Evolutionary conservation across 2,888 invertebrate species (phyloP), one percentile per base, ranked within the genome.

Genomic region (Pycnomerus fuliginosus): DNA sequence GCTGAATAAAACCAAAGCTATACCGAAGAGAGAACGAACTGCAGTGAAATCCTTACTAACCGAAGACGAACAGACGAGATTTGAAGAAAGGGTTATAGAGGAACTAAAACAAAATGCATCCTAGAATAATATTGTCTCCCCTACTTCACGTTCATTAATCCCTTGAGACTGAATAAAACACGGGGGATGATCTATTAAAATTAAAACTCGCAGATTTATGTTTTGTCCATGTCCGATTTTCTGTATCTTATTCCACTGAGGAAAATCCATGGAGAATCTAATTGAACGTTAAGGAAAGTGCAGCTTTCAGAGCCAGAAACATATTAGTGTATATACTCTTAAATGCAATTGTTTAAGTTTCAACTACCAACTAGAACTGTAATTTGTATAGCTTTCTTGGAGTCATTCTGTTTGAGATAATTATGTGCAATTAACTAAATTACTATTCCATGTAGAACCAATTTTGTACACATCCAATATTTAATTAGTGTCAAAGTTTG

Each of bases 61-160:
- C n/a, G n/a, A n/a, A n/a, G n/a, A n/a, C n/a, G n/a, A n/a, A n/a
- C n/a, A n/a, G n/a, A n/a, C n/a, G n/a, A n/a, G n/a, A n/a, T n/a
- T n/a, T n/a, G n/a, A n/a, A n/a, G n/a, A n/a, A n/a, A n/a, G n/a
- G n/a, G n/a, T n/a, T n/a, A n/a, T n/a, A n/a, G n/a, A n/a, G n/a
- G n/a, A n/a, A n/a, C n/a, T n/a, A n/a, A n/a, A n/a, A n/a, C n/a
- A n/a, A n/a, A n/a, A n/a, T n/a, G n/a, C n/a, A n/a, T n/a, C n/a
- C n/a, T n/a, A n/a, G n/a, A n/a, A n/a, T n/a, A n/a, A n/a, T n/a
- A n/a, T n/a, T n/a, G n/a, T n/a, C n/a, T n/a, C n/a, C n/a, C n/a
- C n/a, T n/a, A 50, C 48, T 59, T 58, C 56, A 56, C 52, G 57
- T 54, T 57, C 56, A 58, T 59, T 57, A 57, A 59, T 56, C 50